These are phyloP conservation scores for Holothuria glaberrima DNA, from an alignment of 35 echinoderm and acorn worm genomes.

Conservation along the genomic window DNA sequence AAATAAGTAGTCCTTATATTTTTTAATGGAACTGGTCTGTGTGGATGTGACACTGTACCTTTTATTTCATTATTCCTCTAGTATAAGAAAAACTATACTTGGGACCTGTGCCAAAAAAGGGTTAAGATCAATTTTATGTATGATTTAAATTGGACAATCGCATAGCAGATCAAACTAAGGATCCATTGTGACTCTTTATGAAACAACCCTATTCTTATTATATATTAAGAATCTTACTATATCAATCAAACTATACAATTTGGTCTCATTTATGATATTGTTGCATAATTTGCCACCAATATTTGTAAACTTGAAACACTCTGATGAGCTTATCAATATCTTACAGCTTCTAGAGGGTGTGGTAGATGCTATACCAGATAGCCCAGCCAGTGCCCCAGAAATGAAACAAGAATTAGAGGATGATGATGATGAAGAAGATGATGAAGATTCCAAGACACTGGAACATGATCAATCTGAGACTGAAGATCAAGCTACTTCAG, in stretches of 20 bases:
- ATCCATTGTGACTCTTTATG: no score
- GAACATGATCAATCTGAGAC: background rate
- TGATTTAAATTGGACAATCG: no score
- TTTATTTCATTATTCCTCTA: no score
- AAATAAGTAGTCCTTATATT: no score
- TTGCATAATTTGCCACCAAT: background rate
- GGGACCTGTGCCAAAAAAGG: no score
- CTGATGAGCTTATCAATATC: background rate
- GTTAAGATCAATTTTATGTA: no score
- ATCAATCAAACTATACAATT: background rate
- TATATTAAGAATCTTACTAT: background rate
- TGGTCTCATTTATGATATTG: background rate
- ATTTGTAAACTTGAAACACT: background rate
- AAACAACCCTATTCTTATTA: no score
- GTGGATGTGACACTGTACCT: no score
- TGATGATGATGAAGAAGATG: constrained; percentile 67
- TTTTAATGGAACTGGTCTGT: no score
- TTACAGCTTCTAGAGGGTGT: constrained; percentile 27
- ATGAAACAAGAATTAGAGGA: constrained; percentile 83
- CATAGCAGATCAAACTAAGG: no score
- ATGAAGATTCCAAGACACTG: constrained; percentile 32
- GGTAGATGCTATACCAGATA: constrained; percentile 51
- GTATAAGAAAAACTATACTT: no score
- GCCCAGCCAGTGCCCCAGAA: constrained; percentile 60
- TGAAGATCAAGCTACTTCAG: constrained; percentile 1